Base-by-base conservation (phyloP, 1,140 invertebrate genomes). In the Pemphigus obesinymphae region DNA sequence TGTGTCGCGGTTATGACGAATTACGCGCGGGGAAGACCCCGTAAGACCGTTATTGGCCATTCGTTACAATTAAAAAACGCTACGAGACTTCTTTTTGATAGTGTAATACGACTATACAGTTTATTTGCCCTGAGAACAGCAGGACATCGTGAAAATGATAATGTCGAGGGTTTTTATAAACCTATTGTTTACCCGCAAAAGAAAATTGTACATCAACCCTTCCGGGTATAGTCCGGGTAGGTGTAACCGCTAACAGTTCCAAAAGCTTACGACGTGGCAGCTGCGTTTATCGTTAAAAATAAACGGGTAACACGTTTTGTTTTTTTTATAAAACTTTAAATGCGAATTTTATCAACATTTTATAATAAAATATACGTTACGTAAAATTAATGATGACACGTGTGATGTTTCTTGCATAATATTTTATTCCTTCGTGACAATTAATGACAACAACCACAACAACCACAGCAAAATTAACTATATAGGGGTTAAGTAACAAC, bases 41-140 rank as follows among this genome's bases (percentile, higher is more conserved):
- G 34, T 17, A 37, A 80, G 76, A 80, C 76, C 76, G 76, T 80
- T 80, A 80, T 80, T 80, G 76, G 76, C 76, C 76, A 80, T 80
- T 80, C 76, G 76, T 61, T 80, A 80, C 76, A 80, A 80, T 80
- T 80, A 80, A 80, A 80, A 80, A 80, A 80, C 55, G 76, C 76
- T 80, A 58, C 34, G 75, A 34, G 75, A 23, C 37, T 26, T 55
- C 61, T 29, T 61, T 40, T 78, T 76, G 4, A n/a, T 70, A 70
- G 34, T 55, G 1, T 31, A 75, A 53, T 53, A 58, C 50, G 10
- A 13, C 2, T 11, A 63, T 26, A 43, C 13, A 45, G 76, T 80
- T 80, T 63, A 80, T 80, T 80, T 80, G 37, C 34, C 76, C 76
- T 63, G 76, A 80, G 76, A 80, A 80, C 76, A 63, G 55, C 76